Conservation (phyloP, 2,113 vertebrate species). For the Centropus bengalensis region DNA sequence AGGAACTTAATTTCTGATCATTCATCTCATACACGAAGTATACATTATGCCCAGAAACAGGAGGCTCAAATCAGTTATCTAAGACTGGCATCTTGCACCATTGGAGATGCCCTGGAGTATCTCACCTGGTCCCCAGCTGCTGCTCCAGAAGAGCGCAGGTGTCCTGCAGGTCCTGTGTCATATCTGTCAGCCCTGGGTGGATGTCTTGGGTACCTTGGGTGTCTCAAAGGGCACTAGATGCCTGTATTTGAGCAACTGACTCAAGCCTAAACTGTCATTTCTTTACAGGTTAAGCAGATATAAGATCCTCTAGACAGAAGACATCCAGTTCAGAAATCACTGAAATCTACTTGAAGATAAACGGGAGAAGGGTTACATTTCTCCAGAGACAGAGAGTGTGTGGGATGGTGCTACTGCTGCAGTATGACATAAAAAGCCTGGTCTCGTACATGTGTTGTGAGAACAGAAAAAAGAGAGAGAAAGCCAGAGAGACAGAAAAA, state of each 20-base stretch:
- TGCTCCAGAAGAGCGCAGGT: slow-evolving; percentile 64
- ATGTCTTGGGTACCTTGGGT: background rate
- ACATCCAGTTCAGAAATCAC: slow-evolving; percentile 12
- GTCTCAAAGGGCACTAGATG: slow-evolving; percentile 25
- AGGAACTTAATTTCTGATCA: slow-evolving; percentile 9
- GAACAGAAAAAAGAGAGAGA: slow-evolving; percentile 4
- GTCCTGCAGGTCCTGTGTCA: slow-evolving; percentile 67
- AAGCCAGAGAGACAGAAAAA: background rate
- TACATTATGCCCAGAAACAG: background rate
- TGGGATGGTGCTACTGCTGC: slow-evolving; percentile 65
- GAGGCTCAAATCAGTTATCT: slow-evolving; percentile 1
- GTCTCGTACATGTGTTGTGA: slow-evolving; percentile 53
- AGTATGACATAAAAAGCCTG: slow-evolving; percentile 69
- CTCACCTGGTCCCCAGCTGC: slow-evolving; percentile 69
- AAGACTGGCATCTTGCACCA: background rate
- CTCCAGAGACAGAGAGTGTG: slow-evolving; percentile 62
- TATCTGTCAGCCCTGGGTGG: slow-evolving; percentile 54
- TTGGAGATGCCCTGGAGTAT: slow-evolving; percentile 14
- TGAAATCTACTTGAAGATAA: slow-evolving; percentile 45
- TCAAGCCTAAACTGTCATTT: slow-evolving; percentile 34
- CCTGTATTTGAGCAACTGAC: background rate
- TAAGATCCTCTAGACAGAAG: slow-evolving; percentile 29
- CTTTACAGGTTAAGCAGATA: slow-evolving; percentile 35
- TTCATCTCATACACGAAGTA: background rate
- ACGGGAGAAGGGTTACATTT: slow-evolving; percentile 38